Evolutionary conservation across 2,888 invertebrate species (phyloP), one percentile per base, ranked within the genome.

Genomic region (Nomada lathburiana): DNA sequence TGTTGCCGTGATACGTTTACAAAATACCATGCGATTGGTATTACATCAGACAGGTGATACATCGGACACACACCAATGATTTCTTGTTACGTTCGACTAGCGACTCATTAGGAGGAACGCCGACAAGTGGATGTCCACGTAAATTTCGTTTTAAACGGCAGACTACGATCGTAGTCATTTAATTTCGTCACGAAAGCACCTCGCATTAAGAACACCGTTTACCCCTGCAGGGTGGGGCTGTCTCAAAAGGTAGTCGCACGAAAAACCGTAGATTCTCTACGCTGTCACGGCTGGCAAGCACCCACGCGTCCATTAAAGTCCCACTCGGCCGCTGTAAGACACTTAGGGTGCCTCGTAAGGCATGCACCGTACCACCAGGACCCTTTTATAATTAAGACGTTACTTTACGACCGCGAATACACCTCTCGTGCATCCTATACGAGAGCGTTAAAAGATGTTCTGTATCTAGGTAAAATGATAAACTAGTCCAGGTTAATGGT

Each of bases 381-480:
- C 85, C 86, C 90, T 89, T 90, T 90, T 90, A 91, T 93, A 93
- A 93, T 93, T 92, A 92, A 92, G 92, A 92, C 90, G 90, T 92
- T 90, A 90, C 89, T 92, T 92, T 91, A 91, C 87, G 90, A 89
- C 83, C 77, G 82, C 57, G 82, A 82, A 78, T 79, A 69, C 79
- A 76, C 76, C 74, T 86, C 75, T 67, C 75, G 60, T 68, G 67
- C 69, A 80, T 83, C 76, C 68, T 83, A 82, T 83, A 85, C 83
- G 75, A 68, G 70, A 69, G 72, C 78, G 62, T n/a, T 79, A 60
- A 83, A 81, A 73, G 60, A 65, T 64, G 26, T 36, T 47, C 75
- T 69, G 72, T 74, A 44, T 55, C 64, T 63, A 62, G 63, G 67
- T 73, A 77, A 84, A 82, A 65, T 62, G 59, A 20, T 23, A 20